These are phyloP conservation scores for Aquatica leii DNA, from an alignment of 2,888 invertebrate genomes.

Conservation along the genomic window DNA sequence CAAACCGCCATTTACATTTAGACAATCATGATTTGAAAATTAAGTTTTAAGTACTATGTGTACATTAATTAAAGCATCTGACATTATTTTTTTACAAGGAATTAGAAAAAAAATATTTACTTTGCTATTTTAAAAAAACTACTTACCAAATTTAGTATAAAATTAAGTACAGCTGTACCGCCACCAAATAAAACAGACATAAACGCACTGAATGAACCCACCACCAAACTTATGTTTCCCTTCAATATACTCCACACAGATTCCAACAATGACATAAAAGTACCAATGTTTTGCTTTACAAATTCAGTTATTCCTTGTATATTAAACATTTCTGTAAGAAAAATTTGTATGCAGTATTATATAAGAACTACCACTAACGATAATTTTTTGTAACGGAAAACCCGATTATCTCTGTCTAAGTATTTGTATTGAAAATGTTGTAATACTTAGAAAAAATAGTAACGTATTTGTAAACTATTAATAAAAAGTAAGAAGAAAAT, in stretches of 20 bases:
- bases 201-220: conserved; percentile 86
- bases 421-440: no score
- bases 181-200: conserved; percentile 88
- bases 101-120: not conserved
- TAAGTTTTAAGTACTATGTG: no score
- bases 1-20: no score
- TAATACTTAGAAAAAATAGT: no score
- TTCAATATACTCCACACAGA: conserved; percentile 90
- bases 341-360: conserved; percentile 2
- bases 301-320: conserved; percentile 79
- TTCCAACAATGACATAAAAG: conserved; percentile 84
- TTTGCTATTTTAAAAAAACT: not conserved
- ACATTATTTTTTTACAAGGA: not conserved
- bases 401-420: no score
- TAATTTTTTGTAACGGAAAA: no score
- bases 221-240: conserved; percentile 86
- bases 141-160: conserved; percentile 82
- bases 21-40: no score
- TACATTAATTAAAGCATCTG: no score
- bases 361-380: no score
- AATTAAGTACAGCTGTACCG: conserved; percentile 88
- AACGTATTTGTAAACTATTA: no score
- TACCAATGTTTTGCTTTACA: conserved; percentile 90
- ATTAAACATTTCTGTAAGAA: conserved; percentile 71
- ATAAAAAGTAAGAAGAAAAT: no score